Conservation (phyloP, 2,888 invertebrate genomes). For the Pseudococcus longispinus region DNA sequence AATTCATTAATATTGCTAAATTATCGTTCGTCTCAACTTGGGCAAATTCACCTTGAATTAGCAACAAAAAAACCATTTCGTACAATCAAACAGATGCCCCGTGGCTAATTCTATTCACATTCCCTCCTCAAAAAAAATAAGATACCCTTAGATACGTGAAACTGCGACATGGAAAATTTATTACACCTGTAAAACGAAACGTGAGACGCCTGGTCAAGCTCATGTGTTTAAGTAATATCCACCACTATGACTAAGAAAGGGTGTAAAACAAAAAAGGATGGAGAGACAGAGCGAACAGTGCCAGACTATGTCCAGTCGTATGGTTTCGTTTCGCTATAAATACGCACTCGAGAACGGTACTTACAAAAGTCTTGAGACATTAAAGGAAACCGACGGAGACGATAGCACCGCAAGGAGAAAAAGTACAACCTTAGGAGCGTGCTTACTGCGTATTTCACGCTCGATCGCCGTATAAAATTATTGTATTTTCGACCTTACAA, state of each 20-base stretch:
- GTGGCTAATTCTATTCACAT: too few species aligned
- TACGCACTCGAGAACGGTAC: neutral
- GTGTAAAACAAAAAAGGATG: neutral
- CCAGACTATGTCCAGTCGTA: neutral
- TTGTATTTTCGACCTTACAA: neutral
- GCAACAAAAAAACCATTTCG: too few species aligned
- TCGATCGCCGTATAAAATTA: neutral
- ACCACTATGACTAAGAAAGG: neutral
- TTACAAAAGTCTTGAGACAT: neutral
- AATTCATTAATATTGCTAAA: too few species aligned
- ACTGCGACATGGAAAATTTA: neutral
- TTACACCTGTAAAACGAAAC: neutral
- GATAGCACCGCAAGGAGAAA: neutral
- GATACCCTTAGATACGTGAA: neutral
- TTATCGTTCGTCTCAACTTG: too few species aligned
- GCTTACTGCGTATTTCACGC: neutral
- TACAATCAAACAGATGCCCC: too few species aligned
- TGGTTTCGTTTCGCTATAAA: neutral
- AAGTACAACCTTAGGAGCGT: neutral
- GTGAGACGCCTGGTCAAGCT: neutral
- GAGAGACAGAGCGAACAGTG: neutral
- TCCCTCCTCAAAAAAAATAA: too few species aligned
- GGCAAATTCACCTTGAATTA: too few species aligned
- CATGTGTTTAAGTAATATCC: neutral
- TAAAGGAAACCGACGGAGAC: neutral